Evolutionary conservation across 2,797 vertebrate species (phyloP), one percentile per base, ranked within the genome.

Genomic region (Enteromius viviparus): DNA sequence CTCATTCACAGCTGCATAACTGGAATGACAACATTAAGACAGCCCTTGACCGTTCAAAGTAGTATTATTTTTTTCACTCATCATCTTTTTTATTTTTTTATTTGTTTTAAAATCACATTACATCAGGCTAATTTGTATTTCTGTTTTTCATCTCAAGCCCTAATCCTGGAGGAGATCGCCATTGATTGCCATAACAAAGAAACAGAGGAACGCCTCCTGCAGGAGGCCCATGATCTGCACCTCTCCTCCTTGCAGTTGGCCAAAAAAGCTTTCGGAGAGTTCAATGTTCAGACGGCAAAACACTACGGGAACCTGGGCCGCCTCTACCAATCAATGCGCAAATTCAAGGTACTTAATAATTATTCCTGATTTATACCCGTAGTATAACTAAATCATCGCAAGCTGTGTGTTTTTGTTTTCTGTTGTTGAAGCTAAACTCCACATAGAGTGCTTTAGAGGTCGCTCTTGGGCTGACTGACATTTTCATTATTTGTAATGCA

Each of bases 111-210:
- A 75, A 23, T 23, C 19, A 37, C 32, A 53, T 72, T 78, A 10
- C 14, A 7, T 17, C 17, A 34, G 40, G 8, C 37, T 58, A 45
- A 79, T 34, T 14, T 82, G 19, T 2, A 53, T 40, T 8, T 81
- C 47, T 47, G 29, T 26, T 29, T 82, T 10, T 1, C 62, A 74
- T 90, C 75, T 78, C 29, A 60, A 98, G 98, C 98, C 42, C 95
- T 99, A 68, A 99, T 99, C 89, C 93, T 99, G 91, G 98, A 99
- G 89, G 98, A 99, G 92, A 99, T 99, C 7, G 98, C 98, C 51
- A 99, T 99, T 14, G 98, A 99, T 92, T 99, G 98, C 93, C 98
- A 99, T 93, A 99, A 99, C 87, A 99, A 99, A 88, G 98, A 99
- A 90, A 99, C 98, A 0, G 98, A 99, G 87, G 97, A 99, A 91